Percentiles rank a stretch among this genome's conserved stretches.
These are phyloP conservation scores for Pandion haliaetus DNA, from an alignment of 2,113 vertebrate species.

Conservation along the genomic window DNA sequence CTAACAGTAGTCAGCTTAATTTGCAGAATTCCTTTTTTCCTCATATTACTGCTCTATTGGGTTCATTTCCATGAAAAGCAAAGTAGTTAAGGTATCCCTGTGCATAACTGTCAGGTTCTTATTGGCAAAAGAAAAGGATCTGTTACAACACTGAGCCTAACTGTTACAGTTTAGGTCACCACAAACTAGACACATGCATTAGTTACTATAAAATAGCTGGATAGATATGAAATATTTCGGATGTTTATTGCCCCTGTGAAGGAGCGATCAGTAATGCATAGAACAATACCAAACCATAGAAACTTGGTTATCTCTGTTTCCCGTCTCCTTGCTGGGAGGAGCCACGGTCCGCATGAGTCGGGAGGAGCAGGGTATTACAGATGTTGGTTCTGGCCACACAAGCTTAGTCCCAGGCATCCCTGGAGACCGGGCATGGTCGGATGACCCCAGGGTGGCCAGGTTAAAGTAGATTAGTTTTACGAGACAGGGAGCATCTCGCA, in stretches of 20 bases:
- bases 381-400: neutral
- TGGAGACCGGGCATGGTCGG: neutral
- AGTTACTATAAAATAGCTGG: neutral
- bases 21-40: neutral
- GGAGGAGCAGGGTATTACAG: neutral
- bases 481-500: neutral
- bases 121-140: neutral
- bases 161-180: neutral
- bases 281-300: neutral
- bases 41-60: neutral
- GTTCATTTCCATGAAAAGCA: neutral
- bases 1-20: neutral
- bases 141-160: neutral
- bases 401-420: neutral
- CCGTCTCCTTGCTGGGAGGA: neutral
- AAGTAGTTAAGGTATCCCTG: neutral
- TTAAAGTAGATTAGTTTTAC: neutral
- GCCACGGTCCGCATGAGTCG: fast-evolving
- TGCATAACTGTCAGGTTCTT: neutral
- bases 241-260: neutral
- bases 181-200: neutral
- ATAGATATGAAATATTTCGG: neutral
- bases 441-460: neutral
- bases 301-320: neutral
- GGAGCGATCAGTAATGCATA: neutral